phyloP scores from a whole-genome alignment of 2,113 vertebrate species.

The Noturus placidus region DNA sequence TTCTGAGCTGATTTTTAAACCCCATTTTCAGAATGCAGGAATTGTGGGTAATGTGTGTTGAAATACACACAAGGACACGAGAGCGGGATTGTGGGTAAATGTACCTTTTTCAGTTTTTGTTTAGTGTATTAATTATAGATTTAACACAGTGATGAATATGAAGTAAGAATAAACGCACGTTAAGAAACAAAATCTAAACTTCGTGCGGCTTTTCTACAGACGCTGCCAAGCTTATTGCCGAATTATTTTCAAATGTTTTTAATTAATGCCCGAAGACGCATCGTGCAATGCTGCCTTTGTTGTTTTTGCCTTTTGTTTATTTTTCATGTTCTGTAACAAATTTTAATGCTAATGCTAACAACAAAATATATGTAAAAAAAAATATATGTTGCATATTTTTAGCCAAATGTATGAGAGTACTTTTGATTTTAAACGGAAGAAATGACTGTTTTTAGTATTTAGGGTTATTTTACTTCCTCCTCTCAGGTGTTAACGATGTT shows the following conservation, averaged over 20 bases:
- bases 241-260: background rate
- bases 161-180: background rate
- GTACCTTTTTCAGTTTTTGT: conserved; percentile 71
- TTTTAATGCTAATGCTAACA: conserved; percentile 25
- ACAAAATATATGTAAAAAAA: conserved; percentile 54
- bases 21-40: conserved; percentile 23
- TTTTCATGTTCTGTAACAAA: background rate
- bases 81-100: conserved; percentile 79
- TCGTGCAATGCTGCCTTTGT: conserved; percentile 12
- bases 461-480: background rate
- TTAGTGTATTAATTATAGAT: conserved; percentile 50
- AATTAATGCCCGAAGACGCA: background rate
- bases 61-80: background rate
- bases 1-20: background rate
- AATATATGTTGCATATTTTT: conserved; percentile 49
- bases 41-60: conserved; percentile 76
- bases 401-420: conserved; percentile 42
- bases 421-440: conserved; percentile 24
- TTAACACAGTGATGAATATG: background rate
- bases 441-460: background rate
- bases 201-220: background rate
- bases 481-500: conserved; percentile 18
- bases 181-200: background rate
- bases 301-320: conserved; percentile 32
- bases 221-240: background rate